These are phyloP conservation scores for Himalopsyche japonica DNA, from an alignment of 2,888 invertebrate genomes.

Conservation along the genomic window DNA sequence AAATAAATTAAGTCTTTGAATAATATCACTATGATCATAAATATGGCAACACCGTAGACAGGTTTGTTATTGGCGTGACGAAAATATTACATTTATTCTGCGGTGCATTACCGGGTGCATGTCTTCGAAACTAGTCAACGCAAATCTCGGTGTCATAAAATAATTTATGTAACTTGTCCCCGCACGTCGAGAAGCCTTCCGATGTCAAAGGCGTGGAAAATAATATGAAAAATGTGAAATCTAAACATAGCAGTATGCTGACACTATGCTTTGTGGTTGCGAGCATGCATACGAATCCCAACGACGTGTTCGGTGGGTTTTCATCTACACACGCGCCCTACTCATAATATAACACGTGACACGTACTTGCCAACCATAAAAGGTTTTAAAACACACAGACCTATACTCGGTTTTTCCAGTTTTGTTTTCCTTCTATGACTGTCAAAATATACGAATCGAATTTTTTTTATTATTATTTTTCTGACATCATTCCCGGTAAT, in stretches of 20 bases:
- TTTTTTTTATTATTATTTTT: no score
- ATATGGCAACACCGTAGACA: no score
- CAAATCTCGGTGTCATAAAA: not conserved
- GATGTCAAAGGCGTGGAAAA: constrained; percentile 3
- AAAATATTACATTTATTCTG: not conserved
- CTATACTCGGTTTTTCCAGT: not conserved
- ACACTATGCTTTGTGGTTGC: not conserved
- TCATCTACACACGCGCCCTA: not conserved
- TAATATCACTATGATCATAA: no score
- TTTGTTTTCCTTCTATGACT: not conserved
- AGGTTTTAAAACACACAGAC: constrained; percentile 29
- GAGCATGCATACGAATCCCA: not conserved
- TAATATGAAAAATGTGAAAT: constrained; percentile 10
- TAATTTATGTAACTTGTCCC: not conserved
- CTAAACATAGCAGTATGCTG: constrained; percentile 4
- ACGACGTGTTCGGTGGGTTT: not conserved
- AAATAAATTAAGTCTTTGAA: no score
- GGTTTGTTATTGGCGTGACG: no score
- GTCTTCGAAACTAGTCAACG: not conserved
- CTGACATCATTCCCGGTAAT: no score
- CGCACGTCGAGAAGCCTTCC: not conserved
- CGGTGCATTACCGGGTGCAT: not conserved
- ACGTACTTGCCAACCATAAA: constrained; percentile 27
- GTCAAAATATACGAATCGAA: not conserved
- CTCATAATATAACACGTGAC: constrained; percentile 6